Percentiles rank a stretch among this genome's conserved stretches.
These are phyloP conservation scores for Rhinopomastus cyanomelas DNA, from an alignment of 2,113 vertebrate species.

Conservation along the genomic window DNA sequence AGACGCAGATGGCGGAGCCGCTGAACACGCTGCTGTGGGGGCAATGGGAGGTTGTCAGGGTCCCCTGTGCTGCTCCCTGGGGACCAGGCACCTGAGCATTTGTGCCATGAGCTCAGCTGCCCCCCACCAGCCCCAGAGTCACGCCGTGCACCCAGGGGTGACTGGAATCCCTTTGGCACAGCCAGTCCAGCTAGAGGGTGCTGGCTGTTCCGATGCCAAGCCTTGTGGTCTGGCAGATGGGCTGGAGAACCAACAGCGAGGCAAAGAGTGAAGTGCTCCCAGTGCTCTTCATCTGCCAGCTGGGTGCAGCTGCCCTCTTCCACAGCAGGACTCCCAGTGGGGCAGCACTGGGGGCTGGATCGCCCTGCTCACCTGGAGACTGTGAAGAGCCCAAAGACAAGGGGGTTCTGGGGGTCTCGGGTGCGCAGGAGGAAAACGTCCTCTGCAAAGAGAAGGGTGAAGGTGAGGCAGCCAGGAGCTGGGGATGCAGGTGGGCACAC, in stretches of 20 bases:
- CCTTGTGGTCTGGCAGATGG: rapidly evolving
- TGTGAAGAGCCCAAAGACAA: constrained; percentile 84
- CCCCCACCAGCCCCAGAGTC: background rate
- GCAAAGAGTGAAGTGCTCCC: background rate
- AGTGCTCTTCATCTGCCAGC: background rate
- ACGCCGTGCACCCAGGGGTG: rapidly evolving
- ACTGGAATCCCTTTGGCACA: background rate
- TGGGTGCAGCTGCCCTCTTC: background rate
- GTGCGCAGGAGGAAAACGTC: constrained; percentile 85
- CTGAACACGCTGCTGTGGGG: constrained; percentile 76
- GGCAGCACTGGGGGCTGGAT: background rate
- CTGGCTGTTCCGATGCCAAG: background rate
- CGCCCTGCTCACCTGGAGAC: constrained; percentile 79
- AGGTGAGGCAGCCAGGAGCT: background rate
- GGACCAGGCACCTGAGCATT: rapidly evolving
- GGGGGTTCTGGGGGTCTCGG: constrained; percentile 81
- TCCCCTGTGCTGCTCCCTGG: rapidly evolving
- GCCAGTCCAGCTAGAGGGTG: rapidly evolving
- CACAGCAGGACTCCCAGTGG: background rate
- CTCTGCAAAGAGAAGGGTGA: constrained; percentile 66
- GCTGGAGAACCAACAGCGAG: background rate
- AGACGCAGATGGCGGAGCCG: constrained; percentile 82
- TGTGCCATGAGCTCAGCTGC: rapidly evolving
- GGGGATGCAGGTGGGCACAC: background rate
- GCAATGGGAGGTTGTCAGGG: background rate